Conservation (phyloP, 2,888 invertebrate species). For the Agrotis segetum region DNA sequence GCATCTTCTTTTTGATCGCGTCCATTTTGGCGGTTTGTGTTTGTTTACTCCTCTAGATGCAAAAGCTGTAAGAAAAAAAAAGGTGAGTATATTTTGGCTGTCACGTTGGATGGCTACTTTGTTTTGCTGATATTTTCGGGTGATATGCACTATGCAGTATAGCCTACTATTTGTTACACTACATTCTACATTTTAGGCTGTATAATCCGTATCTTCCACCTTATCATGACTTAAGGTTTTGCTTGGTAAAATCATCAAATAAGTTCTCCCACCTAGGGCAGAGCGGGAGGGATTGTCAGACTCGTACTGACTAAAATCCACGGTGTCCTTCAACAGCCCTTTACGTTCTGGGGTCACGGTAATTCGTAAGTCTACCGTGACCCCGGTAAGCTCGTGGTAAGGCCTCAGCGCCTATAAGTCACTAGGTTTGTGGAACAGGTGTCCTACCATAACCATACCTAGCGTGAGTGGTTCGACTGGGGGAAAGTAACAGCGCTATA, state of each 20-base stretch:
- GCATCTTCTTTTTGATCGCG: slow-evolving; percentile 99
- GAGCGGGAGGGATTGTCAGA: too few relatives aligned
- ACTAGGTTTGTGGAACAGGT: slow-evolving; percentile 57
- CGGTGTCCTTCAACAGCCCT: too few relatives aligned
- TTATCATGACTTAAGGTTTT: background rate
- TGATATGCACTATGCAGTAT: slow-evolving; percentile 11
- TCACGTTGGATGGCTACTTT: background rate
- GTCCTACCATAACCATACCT: too few relatives aligned
- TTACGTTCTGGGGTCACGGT: too few relatives aligned
- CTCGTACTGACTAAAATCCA: too few relatives aligned
- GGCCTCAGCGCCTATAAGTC: too few relatives aligned
- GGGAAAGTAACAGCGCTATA: too few relatives aligned
- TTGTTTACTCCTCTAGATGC: slow-evolving; percentile 81
- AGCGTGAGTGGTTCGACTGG: too few relatives aligned
- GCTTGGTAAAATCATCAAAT: too few relatives aligned
- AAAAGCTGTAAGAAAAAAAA: slow-evolving; percentile 75
- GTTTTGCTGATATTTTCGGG: background rate
- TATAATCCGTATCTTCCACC: background rate
- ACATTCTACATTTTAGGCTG: background rate
- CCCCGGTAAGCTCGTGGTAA: too few relatives aligned
- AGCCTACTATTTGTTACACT: background rate
- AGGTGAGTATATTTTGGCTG: slow-evolving; percentile 8
- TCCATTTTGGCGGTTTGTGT: slow-evolving; percentile 96
- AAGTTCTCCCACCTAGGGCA: too few relatives aligned
- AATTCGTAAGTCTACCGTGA: too few relatives aligned